Conservation (phyloP, 2,888 invertebrate species). For the Crioceris asparagi region DNA sequence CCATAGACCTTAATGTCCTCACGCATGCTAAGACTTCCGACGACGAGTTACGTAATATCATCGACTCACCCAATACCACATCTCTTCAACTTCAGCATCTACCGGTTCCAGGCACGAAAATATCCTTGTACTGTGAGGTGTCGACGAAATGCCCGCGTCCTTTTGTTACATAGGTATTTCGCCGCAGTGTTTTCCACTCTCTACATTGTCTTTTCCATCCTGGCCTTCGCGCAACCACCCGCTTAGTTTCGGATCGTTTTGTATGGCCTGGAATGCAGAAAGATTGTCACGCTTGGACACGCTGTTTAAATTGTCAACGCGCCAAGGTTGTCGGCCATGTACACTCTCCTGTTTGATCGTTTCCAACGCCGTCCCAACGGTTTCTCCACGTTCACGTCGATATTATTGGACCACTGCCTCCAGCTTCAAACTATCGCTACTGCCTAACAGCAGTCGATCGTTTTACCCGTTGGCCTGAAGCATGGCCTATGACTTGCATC, state of each 20-base stretch:
- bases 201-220: neutral
- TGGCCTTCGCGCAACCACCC: neutral
- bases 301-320: conserved; percentile 1
- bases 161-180: conserved; percentile 7
- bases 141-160: no score
- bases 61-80: no score
- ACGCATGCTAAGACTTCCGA: no score
- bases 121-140: no score
- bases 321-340: neutral
- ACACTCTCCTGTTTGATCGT: neutral
- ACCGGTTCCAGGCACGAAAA: no score
- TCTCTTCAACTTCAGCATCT: no score
- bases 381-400: neutral
- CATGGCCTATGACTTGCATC: neutral
- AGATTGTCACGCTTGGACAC: no score
- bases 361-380: neutral
- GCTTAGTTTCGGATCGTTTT: neutral
- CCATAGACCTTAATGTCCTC: no score
- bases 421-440: neutral
- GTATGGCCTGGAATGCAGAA: neutral
- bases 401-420: conserved; percentile 3
- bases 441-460: neutral
- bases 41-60: no score
- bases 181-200: neutral
- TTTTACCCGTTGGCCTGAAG: conserved; percentile 1